A percentile compares a stretch with the other conserved stretches of the same genome.
phyloP scores from a whole-genome alignment of 2,797 vertebrate genomes.

The Falco naumanni region DNA sequence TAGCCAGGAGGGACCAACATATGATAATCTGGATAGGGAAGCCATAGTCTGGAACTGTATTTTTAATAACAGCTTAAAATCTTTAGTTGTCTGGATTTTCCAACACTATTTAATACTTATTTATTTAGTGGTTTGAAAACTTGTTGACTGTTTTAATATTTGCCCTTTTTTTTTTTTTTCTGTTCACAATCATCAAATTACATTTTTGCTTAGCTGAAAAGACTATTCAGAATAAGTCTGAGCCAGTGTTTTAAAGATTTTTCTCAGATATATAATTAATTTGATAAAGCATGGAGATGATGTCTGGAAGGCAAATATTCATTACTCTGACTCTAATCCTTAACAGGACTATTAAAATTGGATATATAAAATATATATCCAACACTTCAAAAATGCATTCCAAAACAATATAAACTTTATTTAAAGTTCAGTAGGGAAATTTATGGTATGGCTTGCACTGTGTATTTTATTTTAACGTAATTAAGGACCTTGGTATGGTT shows the following conservation, averaged over 20 bases:
- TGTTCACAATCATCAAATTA: background rate
- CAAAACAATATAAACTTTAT: background rate
- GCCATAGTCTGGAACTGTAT: background rate
- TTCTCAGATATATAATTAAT: background rate
- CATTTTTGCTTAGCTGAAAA: background rate
- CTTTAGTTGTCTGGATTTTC: background rate
- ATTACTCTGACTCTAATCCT: background rate
- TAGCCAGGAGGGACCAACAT: background rate
- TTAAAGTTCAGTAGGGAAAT: background rate
- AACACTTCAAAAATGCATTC: background rate
- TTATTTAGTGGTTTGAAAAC: background rate
- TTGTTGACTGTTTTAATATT: background rate
- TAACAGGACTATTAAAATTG: background rate
- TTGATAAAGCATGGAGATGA: background rate
- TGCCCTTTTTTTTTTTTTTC: background rate
- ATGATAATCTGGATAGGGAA: background rate
- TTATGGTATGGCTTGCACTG: background rate
- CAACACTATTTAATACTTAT: background rate
- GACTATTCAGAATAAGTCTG: background rate
- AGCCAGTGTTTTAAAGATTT: background rate
- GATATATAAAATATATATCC: background rate
- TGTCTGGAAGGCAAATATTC: conserved; percentile 5
- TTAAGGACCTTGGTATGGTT: conserved; percentile 7
- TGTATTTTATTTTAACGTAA: conserved; percentile 1
- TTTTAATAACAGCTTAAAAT: background rate